Evolutionary conservation across 2,113 vertebrate genomes (phyloP), one percentile per base, ranked within the genome.

Genomic region (Mesocricetus auratus): DNA sequence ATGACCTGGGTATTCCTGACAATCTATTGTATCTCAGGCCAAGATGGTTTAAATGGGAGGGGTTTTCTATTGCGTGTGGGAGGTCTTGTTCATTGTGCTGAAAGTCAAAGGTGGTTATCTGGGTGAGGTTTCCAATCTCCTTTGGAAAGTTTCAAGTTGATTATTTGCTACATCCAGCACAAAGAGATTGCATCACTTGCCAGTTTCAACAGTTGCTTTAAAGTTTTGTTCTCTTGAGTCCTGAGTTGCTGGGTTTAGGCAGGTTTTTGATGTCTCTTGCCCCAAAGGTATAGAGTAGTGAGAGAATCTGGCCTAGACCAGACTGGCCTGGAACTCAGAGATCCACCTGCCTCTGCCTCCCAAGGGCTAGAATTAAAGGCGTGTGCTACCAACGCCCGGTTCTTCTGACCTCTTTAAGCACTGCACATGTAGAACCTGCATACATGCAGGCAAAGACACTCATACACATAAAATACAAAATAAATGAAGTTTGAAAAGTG

Each of bases 61-160:
- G 98, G 97, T 99, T 99, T 98, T 99, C 99, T 99, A 99, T 99
- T 97, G 99, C 99, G 98, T 99, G 99, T 92, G 99, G 99, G 87
- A 99, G 99, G 98, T 99, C 99, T 89, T 99, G 99, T 98, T 99
- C 99, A 95, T 99, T 99, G 99, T 99, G 99, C 99, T 99, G 99
- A 98, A 99, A 97, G 98, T 99, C 99, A 95, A 99, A 99, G 98
- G 99, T 99, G 98, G 99, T 99, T 98, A 99, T 99, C 98, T 99
- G 99, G 58, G 98, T 99, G 99, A 99, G 99, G 98, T 99, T 99
- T 97, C 99, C 99, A 98, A 99, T 99, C 99, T 99, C 99, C 98
- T 99, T 99, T 94, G 99, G 99, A 98, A 99, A 99, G 97, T 99
- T 98, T 99, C 99, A 97, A 99, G 98, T 98, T 99, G 99, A 99